Conservation (phyloP, 2,797 vertebrate species). For the Gobionotothen gibberifrons region DNA sequence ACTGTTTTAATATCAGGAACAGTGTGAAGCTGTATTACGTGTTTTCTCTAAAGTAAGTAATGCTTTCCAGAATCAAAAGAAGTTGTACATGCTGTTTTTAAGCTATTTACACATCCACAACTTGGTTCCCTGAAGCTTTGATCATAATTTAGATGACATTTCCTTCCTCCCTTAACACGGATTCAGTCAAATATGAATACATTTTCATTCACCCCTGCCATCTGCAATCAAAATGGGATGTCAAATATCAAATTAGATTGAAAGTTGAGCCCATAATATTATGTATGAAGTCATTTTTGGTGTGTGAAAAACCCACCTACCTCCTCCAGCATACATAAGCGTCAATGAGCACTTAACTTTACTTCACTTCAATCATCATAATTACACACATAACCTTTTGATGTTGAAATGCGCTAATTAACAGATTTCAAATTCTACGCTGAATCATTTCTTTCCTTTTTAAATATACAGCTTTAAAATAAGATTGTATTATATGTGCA, state of each 20-base stretch:
- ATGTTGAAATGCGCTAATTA: conserved; percentile 29
- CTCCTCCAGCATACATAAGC: conserved; percentile 26
- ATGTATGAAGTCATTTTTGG: background rate
- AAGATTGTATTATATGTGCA: conserved; percentile 5
- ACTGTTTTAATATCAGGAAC: background rate
- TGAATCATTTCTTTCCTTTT: background rate
- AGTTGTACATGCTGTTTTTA: no score
- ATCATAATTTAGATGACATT: conserved; percentile 1
- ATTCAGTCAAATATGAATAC: background rate
- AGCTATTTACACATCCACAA: background rate
- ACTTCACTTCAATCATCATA: conserved; percentile 34
- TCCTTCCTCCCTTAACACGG: background rate
- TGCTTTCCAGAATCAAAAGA: background rate
- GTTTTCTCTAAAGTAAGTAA: background rate
- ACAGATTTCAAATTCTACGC: conserved; percentile 12
- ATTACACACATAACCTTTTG: conserved; percentile 42
- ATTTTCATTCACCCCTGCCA: background rate
- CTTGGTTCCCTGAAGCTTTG: background rate
- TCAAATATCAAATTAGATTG: conserved; percentile 20
- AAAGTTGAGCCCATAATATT: conserved; percentile 20
- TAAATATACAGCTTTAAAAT: background rate
- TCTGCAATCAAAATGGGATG: conserved; percentile 16
- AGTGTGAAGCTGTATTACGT: background rate
- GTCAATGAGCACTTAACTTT: conserved; percentile 49
- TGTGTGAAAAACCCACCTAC: conserved; percentile 12